Evolutionary conservation across 2,113 vertebrate species (phyloP).

Genomic region (Micronycteris hirsuta): DNA sequence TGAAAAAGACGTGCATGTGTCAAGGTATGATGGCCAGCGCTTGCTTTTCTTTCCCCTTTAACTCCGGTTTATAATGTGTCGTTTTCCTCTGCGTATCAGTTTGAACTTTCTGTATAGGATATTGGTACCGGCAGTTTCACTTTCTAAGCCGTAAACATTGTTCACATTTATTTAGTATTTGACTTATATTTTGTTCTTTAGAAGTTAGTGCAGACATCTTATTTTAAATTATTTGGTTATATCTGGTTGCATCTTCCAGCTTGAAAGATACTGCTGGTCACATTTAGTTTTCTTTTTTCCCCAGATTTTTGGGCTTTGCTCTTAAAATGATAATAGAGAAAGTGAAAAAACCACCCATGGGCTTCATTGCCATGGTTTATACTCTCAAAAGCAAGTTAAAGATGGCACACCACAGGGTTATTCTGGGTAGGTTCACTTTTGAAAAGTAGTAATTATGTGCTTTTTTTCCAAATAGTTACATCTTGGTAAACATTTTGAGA

Average conservation of each 20-base stretch:
- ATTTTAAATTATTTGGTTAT: neutral
- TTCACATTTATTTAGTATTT: neutral
- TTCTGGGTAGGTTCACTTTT: neutral
- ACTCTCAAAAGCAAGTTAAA: neutral
- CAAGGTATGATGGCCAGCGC: neutral
- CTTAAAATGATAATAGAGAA: neutral
- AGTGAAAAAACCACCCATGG: neutral
- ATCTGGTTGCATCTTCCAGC: neutral
- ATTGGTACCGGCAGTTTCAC: neutral
- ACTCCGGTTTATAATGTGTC: neutral
- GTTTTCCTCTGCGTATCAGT: neutral
- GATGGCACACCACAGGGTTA: neutral
- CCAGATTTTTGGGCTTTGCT: conserved; percentile 4
- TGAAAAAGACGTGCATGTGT: neutral
- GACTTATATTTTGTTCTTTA: neutral
- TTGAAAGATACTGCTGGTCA: neutral
- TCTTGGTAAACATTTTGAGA: conserved; percentile 13
- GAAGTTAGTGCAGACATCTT: neutral
- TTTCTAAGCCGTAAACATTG: neutral
- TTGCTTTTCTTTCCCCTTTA: neutral
- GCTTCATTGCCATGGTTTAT: neutral
- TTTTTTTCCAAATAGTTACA: conserved; percentile 24
- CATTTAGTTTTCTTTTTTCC: neutral
- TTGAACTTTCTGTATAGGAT: neutral
- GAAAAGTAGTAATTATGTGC: neutral